phyloP scores from a whole-genome alignment of 2,113 vertebrate genomes.

The Thamnaconus septentrionalis region DNA sequence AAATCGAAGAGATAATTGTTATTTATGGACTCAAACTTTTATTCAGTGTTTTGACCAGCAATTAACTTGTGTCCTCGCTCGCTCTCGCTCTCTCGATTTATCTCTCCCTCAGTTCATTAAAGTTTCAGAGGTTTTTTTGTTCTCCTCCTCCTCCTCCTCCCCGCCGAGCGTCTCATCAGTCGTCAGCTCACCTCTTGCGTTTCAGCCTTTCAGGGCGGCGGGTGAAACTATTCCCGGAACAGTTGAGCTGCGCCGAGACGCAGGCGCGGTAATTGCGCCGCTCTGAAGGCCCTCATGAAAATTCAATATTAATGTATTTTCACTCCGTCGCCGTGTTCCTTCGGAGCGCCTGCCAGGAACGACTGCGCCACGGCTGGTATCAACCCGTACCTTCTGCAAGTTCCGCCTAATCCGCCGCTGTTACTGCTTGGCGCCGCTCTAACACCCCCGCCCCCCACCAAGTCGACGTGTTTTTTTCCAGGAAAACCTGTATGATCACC shows the following conservation, averaged over 20 bases:
- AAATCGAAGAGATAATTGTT: no score
- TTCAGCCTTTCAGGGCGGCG: not conserved
- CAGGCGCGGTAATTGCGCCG: constrained; percentile 46
- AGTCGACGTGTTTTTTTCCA: no score
- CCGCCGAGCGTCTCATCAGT: no score
- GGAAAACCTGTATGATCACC: no score
- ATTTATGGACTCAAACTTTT: no score
- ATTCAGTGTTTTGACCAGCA: no score
- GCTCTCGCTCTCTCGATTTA: no score
- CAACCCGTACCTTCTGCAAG: constrained; percentile 45
- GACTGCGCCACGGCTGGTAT: constrained; percentile 41
- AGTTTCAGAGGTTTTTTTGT: no score
- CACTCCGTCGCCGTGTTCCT: constrained; percentile 43
- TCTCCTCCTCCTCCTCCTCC: no score
- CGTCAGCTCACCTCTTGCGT: not conserved
- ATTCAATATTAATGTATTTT: constrained; percentile 57
- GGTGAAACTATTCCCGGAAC: constrained; percentile 29
- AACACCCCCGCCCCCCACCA: no score
- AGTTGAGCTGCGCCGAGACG: constrained; percentile 31
- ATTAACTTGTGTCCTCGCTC: no score
- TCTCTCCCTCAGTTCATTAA: no score
- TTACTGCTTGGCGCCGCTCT: constrained; percentile 34
- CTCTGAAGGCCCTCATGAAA: constrained; percentile 48
- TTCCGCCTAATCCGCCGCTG: constrained; percentile 42
- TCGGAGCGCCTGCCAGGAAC: constrained; percentile 43